phyloP scores from a whole-genome alignment of 2,797 vertebrate genomes.

The Syncerus caffer region DNA sequence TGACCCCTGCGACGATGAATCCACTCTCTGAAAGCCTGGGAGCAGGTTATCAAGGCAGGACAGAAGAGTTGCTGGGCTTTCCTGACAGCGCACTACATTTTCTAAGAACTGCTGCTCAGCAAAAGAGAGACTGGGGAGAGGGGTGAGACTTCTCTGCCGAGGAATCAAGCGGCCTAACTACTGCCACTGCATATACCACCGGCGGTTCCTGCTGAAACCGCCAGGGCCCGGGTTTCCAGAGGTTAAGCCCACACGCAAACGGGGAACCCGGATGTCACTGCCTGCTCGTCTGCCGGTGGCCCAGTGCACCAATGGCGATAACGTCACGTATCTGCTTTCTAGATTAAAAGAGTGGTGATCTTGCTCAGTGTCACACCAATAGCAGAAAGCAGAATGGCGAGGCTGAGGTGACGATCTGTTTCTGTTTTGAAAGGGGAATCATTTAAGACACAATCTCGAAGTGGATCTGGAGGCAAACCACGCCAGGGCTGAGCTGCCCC shows the following conservation, averaged over 20 bases:
- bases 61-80: background rate
- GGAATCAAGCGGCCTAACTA: background rate
- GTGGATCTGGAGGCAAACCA: background rate
- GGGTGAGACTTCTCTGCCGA: background rate
- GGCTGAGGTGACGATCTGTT: background rate
- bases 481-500: background rate
- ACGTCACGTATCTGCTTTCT: background rate
- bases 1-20: background rate
- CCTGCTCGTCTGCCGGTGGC: too few species aligned
- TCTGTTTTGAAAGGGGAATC: constrained; percentile 15
- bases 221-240: background rate
- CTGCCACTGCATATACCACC: background rate
- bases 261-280: background rate
- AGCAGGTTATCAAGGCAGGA: background rate
- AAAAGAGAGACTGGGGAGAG: background rate
- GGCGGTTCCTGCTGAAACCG: background rate
- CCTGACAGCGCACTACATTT: background rate
- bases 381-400: background rate
- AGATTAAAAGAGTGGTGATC: background rate
- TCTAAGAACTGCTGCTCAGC: background rate
- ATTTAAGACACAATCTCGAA: background rate
- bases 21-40: background rate
- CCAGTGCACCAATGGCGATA: background rate
- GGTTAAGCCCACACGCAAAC: background rate
- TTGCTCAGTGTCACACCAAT: background rate